phyloP scores from a whole-genome alignment of 2,797 vertebrate genomes.

The Melanogrammus aeglefinus region DNA sequence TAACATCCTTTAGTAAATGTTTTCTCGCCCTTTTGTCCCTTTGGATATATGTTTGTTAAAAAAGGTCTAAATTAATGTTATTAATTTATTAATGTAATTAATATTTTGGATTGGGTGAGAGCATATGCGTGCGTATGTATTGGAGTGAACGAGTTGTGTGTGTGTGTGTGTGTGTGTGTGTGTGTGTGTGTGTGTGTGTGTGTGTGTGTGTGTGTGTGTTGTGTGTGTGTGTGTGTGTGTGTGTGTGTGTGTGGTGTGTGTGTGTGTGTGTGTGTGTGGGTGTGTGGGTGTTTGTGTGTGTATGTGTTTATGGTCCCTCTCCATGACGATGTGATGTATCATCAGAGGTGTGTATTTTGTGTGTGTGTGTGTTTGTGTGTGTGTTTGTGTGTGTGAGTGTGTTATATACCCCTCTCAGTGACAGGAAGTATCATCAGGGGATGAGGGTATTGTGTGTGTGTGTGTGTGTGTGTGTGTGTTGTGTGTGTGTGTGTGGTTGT shows the following conservation, averaged over 20 bases:
- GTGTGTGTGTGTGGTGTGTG: conserved; percentile 1
- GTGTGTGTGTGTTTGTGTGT: background rate
- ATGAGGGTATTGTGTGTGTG: too few relatives aligned
- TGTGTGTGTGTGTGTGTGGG: too few relatives aligned
- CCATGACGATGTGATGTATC: too few relatives aligned
- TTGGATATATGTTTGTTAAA: conserved; percentile 15
- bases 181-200: background rate
- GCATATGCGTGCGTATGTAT: background rate
- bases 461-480: too few relatives aligned
- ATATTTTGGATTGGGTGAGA: background rate
- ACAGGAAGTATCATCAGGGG: too few relatives aligned
- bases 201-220: conserved; percentile 1
- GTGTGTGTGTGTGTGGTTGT: too few relatives aligned
- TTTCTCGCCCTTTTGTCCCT: background rate
- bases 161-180: background rate
- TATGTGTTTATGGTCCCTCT: too few relatives aligned
- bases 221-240: background rate
- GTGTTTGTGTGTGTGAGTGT: conserved; percentile 5
- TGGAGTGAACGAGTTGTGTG: background rate
- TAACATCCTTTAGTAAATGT: background rate
- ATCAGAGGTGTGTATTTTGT: background rate
- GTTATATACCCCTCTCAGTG: background rate
- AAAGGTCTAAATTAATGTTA: background rate
- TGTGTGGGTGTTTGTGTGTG: background rate
- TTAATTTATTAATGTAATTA: too few relatives aligned